Base-by-base conservation (phyloP, 2,113 vertebrate genomes). In the Brachionichthys hirsutus region DNA sequence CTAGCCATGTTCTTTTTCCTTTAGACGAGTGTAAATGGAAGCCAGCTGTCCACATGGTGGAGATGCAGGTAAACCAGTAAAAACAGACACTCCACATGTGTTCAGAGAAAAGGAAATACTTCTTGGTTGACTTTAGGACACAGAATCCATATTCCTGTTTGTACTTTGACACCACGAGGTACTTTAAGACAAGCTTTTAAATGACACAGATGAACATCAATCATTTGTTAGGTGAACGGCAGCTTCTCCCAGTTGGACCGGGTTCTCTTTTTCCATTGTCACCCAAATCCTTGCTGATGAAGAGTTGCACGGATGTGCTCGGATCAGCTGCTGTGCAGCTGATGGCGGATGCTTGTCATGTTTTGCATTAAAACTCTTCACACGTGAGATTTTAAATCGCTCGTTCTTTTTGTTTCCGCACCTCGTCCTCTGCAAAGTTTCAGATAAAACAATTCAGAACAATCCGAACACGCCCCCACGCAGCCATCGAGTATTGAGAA, bases 331-430 rank as follows among this genome's bases (percentile, higher is more conserved):
- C 75, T 62, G 76, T 52, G 50, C 40, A 50, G 1, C 77, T 73
- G 65, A 71, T 57, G 74, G 68, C 72, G 74, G 61, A 70, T 72
- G 76, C 83, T 83, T 77, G 36, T 64, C 30, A 11, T 67, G 59
- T 62, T 82, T 68, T 51, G 34, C 46, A 56, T 50, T 22, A 40
- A 67, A 56, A 30, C 14, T 71, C 24, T 24, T 80, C 48, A 51
- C 43, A 17, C 35, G 45, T 7, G 24, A 18, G 15, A 41, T 68
- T 60, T 73, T 53, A 54, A 46, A 46, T 12, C 36, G 3, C 36
- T 38, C 9, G 9, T 12, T 38, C 12, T 38, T 38, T 38, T 10
- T 38, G 8, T 38, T 38, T 38, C 6, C 36, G 12, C 36, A 38
- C 36, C 12, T 76, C 80, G 75, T 49, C 24, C 8, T 30, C 5